Evolutionary conservation across 2,113 vertebrate species (phyloP), one percentile per base, ranked within the genome.

Genomic region (Tapirus terrestris): DNA sequence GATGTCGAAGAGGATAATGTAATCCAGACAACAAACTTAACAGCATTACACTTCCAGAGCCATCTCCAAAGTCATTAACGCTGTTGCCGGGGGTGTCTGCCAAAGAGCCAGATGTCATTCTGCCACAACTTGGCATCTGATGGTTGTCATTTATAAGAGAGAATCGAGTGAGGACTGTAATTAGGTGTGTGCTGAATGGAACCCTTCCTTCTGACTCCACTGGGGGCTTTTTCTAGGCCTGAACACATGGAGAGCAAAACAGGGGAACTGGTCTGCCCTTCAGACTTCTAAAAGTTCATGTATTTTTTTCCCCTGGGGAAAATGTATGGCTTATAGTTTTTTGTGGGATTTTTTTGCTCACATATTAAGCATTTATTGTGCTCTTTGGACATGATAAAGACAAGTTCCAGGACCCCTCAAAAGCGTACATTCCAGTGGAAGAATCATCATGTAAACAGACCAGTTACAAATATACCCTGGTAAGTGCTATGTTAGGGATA

Each of bases 61-160:
- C 94, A 94, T 98, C 98, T 98, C 97, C 73, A 51, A 98, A 99
- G 98, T 98, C 98, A 98, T 99, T 99, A 98, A 89, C 89, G 68
- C 93, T 81, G 92, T 98, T 98, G 98, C 98, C 97, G 98, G 98
- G 97, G 98, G 98, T 98, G 96, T 96, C 94, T 98, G 97, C 98
- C 5, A 93, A 98, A 97, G 96, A 98, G 95, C 98, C 98, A 99
- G 98, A 99, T 99, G 98, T 98, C 98, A 98, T 89, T 98, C 79
- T 96, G 98, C 97, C 94, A 93, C 98, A 98, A 98, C 93, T 98
- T 98, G 96, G 96, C 68, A 36, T 97, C 96, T 98, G 98, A 98
- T 90, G 97, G 95, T 90, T 98, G 97, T 97, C 96, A 98, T 98
- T 98, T 98, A 97, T 96, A 98, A 96, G 96, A 97, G 58, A 93